Evolutionary conservation across 2,888 invertebrate species (phyloP).

Genomic region (Euclidia mi): DNA sequence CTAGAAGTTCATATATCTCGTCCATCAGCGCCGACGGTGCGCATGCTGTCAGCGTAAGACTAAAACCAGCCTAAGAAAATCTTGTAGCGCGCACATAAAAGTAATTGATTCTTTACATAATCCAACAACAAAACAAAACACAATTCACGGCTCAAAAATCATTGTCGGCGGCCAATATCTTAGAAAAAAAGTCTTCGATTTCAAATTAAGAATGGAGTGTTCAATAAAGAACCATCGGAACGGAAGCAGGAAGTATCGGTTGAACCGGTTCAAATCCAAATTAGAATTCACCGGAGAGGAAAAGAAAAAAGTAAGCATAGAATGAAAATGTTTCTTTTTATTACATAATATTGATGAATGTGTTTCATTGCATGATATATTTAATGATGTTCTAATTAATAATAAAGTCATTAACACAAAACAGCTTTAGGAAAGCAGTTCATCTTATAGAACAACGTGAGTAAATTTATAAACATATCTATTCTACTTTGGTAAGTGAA

Average conservation of each 20-base stretch:
- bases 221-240: constrained; percentile 47
- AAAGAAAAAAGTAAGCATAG: constrained; percentile 41
- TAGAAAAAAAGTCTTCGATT: constrained; percentile 18
- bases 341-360: neutral
- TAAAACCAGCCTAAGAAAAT: no score
- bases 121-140: neutral
- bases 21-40: no score
- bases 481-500: no score
- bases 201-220: constrained; percentile 44
- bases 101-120: no score
- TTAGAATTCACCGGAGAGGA: constrained; percentile 26
- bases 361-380: neutral
- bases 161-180: constrained; percentile 9
- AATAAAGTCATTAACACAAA: no score
- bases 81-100: no score
- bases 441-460: no score
- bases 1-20: no score
- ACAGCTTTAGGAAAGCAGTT: no score
- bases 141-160: neutral
- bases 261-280: constrained; percentile 38
- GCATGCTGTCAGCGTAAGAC: no score
- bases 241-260: constrained; percentile 46
- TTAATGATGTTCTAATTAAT: no score
- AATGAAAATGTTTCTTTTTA: constrained; percentile 17
- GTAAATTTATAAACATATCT: no score